These are phyloP conservation scores for Manis crassicaudata DNA, from an alignment of 2,797 vertebrate genomes.

Conservation along the genomic window DNA sequence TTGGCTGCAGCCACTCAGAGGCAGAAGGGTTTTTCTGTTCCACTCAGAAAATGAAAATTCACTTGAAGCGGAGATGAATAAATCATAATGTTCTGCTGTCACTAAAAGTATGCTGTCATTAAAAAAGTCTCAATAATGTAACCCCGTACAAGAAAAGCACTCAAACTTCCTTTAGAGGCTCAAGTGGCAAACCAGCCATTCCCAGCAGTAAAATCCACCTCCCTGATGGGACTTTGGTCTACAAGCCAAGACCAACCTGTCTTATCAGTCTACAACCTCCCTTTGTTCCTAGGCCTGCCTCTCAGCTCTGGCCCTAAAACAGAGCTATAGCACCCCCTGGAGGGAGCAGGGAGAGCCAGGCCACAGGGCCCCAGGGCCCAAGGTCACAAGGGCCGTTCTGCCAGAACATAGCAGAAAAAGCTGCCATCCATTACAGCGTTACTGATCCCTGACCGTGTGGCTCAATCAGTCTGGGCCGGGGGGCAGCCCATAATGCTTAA, in stretches of 20 bases:
- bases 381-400: not conserved
- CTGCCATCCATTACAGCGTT: rapidly evolving
- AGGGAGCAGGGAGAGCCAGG: not conserved
- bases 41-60: not conserved
- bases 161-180: not conserved
- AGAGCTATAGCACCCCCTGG: rapidly evolving
- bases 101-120: not conserved
- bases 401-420: not conserved
- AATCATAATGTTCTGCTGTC: not conserved
- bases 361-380: not conserved
- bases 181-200: not conserved
- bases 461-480: too few relatives aligned
- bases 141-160: not conserved
- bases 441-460: not conserved
- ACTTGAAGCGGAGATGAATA: not conserved
- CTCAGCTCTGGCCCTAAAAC: too few relatives aligned
- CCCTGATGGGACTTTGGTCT: not conserved
- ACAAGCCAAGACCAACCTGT: not conserved
- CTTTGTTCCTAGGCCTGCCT: not conserved
- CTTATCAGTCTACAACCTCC: not conserved
- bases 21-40: not conserved
- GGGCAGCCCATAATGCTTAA: too few relatives aligned
- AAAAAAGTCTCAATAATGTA: not conserved
- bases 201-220: not conserved
- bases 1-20: not conserved